Percentiles rank a stretch among this genome's conserved stretches.
Conservation (phyloP, 2,797 vertebrate species). For the Xenops minutus region DNA sequence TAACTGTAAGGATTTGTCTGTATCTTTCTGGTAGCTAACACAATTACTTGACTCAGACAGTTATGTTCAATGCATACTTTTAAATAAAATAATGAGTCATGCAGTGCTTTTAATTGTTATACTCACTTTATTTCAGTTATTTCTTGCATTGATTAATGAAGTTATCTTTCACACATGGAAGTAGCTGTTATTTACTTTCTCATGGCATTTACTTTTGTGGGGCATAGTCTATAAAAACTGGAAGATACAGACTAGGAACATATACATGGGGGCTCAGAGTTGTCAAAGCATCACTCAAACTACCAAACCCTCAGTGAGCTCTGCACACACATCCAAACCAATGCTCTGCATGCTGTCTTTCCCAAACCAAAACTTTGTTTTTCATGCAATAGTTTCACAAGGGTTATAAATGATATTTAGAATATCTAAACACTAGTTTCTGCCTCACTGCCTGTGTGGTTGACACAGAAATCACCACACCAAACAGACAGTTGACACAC, state of each 20-base stretch:
- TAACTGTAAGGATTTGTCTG: neutral
- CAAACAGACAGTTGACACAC: neutral
- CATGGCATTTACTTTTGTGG: neutral
- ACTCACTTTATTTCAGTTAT: neutral
- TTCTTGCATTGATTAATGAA: neutral
- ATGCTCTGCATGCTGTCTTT: neutral
- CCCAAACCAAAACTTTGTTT: neutral
- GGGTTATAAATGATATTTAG: neutral
- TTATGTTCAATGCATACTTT: neutral
- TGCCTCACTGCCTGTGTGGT: fast-evolving
- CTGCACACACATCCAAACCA: too few species aligned
- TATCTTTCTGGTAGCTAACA: neutral
- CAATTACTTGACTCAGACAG: neutral
- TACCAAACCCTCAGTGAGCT: neutral
- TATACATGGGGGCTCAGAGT: fast-evolving
- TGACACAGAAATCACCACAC: neutral
- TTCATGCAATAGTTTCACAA: neutral
- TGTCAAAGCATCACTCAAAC: neutral
- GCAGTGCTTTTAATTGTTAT: neutral
- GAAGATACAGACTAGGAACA: neutral
- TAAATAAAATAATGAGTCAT: neutral
- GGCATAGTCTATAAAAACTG: neutral
- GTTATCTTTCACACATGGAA: neutral
- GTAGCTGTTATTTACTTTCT: neutral
- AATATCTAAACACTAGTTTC: neutral